A percentile compares a stretch with the other conserved stretches of the same genome.
Conservation (phyloP, 1,140 invertebrate species). For the Conus ventricosus region DNA sequence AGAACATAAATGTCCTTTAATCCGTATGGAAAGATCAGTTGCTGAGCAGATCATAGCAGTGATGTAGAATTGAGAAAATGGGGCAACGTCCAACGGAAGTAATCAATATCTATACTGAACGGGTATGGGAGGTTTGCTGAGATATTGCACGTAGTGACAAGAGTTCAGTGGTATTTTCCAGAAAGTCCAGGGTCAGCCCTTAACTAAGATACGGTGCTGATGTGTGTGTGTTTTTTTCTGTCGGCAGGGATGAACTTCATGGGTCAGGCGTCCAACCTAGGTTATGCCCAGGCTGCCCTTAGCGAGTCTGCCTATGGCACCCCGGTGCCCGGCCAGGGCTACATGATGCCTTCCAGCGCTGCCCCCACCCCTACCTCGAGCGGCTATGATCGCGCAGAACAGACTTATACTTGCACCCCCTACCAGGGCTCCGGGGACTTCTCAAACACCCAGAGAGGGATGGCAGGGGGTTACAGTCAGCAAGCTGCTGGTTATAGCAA, state of each 20-base stretch:
- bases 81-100: too few species aligned
- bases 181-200: too few species aligned
- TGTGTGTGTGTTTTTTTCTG: not conserved
- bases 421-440: not conserved
- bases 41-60: too few species aligned
- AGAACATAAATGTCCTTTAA: too few species aligned
- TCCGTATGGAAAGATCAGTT: too few species aligned
- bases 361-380: not conserved
- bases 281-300: not conserved
- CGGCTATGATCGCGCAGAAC: not conserved
- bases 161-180: too few species aligned
- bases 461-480: not conserved
- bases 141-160: too few species aligned
- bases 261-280: not conserved
- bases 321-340: not conserved
- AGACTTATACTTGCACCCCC: not conserved
- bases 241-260: not conserved
- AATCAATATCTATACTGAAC: too few species aligned
- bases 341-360: not conserved
- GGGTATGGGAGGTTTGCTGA: too few species aligned
- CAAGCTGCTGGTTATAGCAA: not conserved
- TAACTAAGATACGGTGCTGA: too few species aligned
- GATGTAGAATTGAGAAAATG: too few species aligned
- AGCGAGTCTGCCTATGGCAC: not conserved
- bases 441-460: not conserved